Evolutionary conservation across 2,113 vertebrate species (phyloP).

Genomic region (human (Homo sapiens)): GRCh38 chr6:62179501-62180000

Average conservation of each 20-base stretch:
- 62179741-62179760: not conserved
- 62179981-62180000: not conserved
- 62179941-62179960: not conserved
- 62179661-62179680: constrained; percentile 17
- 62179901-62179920: not conserved
- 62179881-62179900: not conserved
- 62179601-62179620: not conserved
- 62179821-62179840: not conserved
- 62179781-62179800: not conserved
- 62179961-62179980: not conserved
- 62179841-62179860: not conserved
- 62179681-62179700: not conserved
- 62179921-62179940: not conserved
- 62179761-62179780: constrained; percentile 43
- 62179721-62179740: not conserved
- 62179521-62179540: not conserved
- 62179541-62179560: not conserved
- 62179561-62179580: not conserved
- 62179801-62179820: not conserved
- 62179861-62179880: not conserved
- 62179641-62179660: not conserved
- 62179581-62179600: not conserved
- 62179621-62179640: not conserved
- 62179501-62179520: not conserved
- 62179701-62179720: not conserved